These are phyloP conservation scores for Graphium colonna DNA, from an alignment of 2,888 invertebrate species.

Conservation along the genomic window DNA sequence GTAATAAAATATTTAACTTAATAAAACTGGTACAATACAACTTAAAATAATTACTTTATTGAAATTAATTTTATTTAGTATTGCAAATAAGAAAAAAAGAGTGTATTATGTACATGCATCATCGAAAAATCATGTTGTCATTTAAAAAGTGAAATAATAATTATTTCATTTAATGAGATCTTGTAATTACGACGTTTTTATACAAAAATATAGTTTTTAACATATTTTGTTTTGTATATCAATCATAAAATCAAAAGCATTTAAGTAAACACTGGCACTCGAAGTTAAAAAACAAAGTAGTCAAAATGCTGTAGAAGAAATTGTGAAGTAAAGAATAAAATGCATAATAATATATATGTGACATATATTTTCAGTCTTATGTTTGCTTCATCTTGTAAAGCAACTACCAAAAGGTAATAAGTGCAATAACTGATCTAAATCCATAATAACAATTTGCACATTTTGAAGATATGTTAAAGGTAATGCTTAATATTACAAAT, in stretches of 20 bases:
- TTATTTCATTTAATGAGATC: constrained; percentile 32
- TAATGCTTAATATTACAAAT: not conserved
- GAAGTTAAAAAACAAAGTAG: not conserved
- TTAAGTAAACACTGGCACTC: constrained; percentile 8
- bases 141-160: not conserved
- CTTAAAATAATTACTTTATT: too few species aligned
- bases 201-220: constrained; percentile 9
- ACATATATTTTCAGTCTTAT: constrained; percentile 59
- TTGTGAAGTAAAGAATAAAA: constrained; percentile 17
- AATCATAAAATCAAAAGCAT: not conserved
- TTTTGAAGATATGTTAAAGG: not conserved
- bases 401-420: too few species aligned
- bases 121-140: not conserved
- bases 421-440: too few species aligned
- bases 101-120: not conserved
- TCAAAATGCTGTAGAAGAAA: constrained; percentile 4
- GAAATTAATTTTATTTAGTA: too few species aligned
- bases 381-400: too few species aligned
- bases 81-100: too few species aligned
- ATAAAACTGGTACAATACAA: constrained; percentile 8
- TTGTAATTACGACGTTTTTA: constrained; percentile 20
- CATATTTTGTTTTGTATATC: not conserved
- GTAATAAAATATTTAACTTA: constrained; percentile 6
- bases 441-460: not conserved
- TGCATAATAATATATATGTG: constrained; percentile 24